Conservation (phyloP, 2,797 vertebrate genomes). For the Myotis planiceps region DNA sequence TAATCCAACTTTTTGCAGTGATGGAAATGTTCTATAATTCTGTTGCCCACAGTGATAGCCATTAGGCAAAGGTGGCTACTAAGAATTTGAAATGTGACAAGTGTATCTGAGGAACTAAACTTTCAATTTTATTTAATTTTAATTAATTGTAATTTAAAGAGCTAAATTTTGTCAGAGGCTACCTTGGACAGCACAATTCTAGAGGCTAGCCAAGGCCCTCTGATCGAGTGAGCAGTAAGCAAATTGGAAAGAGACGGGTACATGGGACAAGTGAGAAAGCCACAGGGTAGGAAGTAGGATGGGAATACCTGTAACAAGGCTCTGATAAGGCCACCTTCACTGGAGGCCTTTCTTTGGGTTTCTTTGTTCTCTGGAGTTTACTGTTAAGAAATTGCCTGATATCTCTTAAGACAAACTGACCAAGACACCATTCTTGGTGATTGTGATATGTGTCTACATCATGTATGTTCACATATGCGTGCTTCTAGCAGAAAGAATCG, state of each 20-base stretch:
- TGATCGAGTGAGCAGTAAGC: background rate
- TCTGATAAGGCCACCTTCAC: background rate
- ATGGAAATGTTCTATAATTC: background rate
- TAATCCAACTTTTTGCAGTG: background rate
- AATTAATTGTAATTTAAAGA: background rate
- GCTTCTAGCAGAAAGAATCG: background rate
- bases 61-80: background rate
- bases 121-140: background rate
- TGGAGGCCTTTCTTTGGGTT: background rate
- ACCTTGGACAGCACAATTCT: background rate
- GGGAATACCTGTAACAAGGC: background rate
- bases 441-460: background rate
- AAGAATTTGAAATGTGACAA: background rate
- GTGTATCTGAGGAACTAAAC: background rate
- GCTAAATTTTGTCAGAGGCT: background rate
- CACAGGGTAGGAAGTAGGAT: rapidly evolving
- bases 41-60: too few relatives aligned
- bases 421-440: background rate
- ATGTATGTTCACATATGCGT: background rate
- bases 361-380: background rate
- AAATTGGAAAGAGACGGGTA: background rate
- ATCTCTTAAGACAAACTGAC: background rate
- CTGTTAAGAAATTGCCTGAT: background rate
- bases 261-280: background rate
- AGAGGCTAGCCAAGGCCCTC: background rate